phyloP scores from a whole-genome alignment of 1,140 invertebrate species.

The Vanessa tameamea region DNA sequence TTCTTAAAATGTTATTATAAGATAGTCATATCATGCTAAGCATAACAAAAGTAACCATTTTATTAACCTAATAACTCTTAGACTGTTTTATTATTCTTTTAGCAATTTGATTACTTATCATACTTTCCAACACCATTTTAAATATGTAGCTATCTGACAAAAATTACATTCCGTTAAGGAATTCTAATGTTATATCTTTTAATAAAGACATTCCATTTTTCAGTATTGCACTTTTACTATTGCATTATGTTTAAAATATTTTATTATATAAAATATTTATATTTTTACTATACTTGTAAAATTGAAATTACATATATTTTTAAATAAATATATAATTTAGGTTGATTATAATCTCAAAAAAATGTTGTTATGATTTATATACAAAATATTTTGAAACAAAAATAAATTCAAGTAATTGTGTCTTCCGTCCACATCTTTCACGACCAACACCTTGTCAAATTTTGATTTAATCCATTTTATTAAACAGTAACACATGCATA shows the following conservation, averaged over 20 bases:
- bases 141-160: constrained; percentile 7
- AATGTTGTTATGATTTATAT: no score
- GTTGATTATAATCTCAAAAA: neutral
- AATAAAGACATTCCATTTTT: constrained; percentile 54
- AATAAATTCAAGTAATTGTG: constrained; percentile 4
- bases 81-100: neutral
- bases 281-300: neutral
- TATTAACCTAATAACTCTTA: neutral
- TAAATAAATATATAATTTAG: neutral
- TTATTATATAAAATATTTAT: neutral
- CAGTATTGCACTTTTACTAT: constrained; percentile 49
- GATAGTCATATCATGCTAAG: neutral
- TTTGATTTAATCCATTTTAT: neutral
- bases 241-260: constrained; percentile 21
- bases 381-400: no score
- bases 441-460: neutral
- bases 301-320: neutral
- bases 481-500: neutral
- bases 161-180: constrained; percentile 34
- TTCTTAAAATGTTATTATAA: neutral
- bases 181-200: constrained; percentile 15
- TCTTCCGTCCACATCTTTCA: constrained; percentile 41
- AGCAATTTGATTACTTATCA: neutral
- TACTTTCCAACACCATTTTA: constrained; percentile 6
- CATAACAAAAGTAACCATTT: neutral